These are phyloP conservation scores for Rhimphoctona megacephalus DNA, from an alignment of 2,888 invertebrate genomes.

Conservation along the genomic window DNA sequence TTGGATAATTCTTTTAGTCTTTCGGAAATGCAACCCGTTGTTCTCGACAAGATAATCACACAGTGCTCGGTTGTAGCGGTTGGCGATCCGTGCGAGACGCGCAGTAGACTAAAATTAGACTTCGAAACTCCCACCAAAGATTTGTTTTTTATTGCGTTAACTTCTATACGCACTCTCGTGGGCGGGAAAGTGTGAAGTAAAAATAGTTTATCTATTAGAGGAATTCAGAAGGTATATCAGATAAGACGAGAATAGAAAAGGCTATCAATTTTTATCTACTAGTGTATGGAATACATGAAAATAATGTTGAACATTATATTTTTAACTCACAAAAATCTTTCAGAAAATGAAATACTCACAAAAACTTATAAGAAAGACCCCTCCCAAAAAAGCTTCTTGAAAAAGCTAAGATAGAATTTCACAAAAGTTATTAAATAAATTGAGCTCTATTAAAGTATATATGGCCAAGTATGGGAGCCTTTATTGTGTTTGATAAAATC, in stretches of 20 bases:
- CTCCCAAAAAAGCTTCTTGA: no score
- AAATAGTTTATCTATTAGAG: slow-evolving; percentile 27
- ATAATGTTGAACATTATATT: background rate
- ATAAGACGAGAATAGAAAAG: background rate
- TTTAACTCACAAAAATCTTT: no score
- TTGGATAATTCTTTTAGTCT: slow-evolving; percentile 9
- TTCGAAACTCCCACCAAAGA: slow-evolving; percentile 66
- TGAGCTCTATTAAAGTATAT: no score
- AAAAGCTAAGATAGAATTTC: no score
- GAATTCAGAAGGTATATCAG: background rate
- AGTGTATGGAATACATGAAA: background rate
- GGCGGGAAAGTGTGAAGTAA: background rate
- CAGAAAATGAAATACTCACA: no score
- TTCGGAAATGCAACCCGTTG: slow-evolving; percentile 43
- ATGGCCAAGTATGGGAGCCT: no score
- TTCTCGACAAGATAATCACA: slow-evolving; percentile 61
- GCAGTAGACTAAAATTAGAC: slow-evolving; percentile 70
- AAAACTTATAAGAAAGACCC: no score
- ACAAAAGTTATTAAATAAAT: no score
- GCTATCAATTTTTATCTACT: background rate
- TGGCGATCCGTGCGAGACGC: slow-evolving; percentile 58
- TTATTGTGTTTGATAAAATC: no score
- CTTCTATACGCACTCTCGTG: slow-evolving; percentile 28
- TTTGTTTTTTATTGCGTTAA: slow-evolving; percentile 56
- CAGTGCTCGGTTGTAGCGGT: slow-evolving; percentile 40